Evolutionary conservation across 2,113 vertebrate genomes (phyloP).

Genomic region (Ochotona princeps): DNA sequence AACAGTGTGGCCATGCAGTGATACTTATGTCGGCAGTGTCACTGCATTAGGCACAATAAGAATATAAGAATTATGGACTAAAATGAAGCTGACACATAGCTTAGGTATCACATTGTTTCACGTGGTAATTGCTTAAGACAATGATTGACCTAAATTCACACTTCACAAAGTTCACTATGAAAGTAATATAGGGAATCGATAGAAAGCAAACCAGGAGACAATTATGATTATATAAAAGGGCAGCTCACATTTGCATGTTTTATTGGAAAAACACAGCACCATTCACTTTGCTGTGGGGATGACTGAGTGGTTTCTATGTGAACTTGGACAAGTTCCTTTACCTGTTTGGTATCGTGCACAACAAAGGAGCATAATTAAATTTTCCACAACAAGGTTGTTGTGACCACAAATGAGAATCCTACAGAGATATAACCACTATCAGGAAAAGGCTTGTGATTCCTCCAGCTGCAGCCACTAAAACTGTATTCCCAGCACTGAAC

Average conservation of each 20-base stretch:
- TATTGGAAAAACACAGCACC: neutral
- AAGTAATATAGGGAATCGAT: neutral
- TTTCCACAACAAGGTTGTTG: neutral
- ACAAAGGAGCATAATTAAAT: conserved; percentile 33
- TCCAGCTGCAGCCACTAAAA: conserved; percentile 70
- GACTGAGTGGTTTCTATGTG: conserved; percentile 28
- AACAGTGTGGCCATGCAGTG: neutral
- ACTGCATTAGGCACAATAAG: neutral
- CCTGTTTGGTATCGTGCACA: conserved; percentile 16
- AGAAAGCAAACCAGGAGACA: neutral
- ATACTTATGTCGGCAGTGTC: neutral
- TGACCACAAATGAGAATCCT: conserved; percentile 23
- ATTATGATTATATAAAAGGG: neutral
- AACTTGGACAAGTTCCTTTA: conserved; percentile 54
- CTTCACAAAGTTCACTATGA: neutral
- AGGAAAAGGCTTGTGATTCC: conserved; percentile 12
- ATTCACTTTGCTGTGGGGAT: conserved; percentile 17
- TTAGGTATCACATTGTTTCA: neutral
- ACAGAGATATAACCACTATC: neutral
- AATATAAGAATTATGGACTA: neutral
- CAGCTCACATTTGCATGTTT: conserved; percentile 13
- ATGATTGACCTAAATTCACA: neutral
- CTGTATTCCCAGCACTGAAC: conserved; percentile 1
- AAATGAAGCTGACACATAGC: neutral
- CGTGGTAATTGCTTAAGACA: neutral